phyloP scores from a whole-genome alignment of 2,113 vertebrate genomes.

The Nicator chloris region DNA sequence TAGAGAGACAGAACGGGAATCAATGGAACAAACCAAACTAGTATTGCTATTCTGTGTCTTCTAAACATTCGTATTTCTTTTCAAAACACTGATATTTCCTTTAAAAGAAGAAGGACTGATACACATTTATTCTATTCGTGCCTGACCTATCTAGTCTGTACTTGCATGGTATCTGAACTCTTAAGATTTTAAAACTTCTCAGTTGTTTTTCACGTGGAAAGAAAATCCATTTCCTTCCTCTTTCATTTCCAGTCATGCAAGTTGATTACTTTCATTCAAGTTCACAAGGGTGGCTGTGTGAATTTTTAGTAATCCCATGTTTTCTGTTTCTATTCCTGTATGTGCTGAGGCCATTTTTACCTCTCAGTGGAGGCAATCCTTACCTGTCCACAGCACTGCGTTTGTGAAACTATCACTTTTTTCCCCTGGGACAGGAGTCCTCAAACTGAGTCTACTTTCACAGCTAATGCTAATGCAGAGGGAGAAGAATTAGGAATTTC shows the following conservation, averaged over 20 bases:
- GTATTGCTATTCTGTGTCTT: neutral
- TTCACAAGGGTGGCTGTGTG: neutral
- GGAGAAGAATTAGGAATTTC: neutral
- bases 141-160: neutral
- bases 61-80: neutral
- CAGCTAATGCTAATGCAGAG: neutral
- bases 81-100: neutral
- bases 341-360: neutral
- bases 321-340: neutral
- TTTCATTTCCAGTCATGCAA: neutral
- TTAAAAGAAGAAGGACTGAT: neutral
- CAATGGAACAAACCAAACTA: neutral
- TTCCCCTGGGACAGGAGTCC: neutral
- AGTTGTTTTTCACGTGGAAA: neutral
- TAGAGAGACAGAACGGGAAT: rapidly evolving
- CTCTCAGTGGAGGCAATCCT: neutral
- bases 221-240: neutral
- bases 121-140: neutral
- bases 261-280: neutral
- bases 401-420: neutral
- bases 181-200: neutral
- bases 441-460: neutral
- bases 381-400: neutral
- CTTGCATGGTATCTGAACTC: neutral
- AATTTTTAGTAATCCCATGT: neutral